phyloP scores from a whole-genome alignment of 2,113 vertebrate species.

The Oncorhynchus tshawytscha region DNA sequence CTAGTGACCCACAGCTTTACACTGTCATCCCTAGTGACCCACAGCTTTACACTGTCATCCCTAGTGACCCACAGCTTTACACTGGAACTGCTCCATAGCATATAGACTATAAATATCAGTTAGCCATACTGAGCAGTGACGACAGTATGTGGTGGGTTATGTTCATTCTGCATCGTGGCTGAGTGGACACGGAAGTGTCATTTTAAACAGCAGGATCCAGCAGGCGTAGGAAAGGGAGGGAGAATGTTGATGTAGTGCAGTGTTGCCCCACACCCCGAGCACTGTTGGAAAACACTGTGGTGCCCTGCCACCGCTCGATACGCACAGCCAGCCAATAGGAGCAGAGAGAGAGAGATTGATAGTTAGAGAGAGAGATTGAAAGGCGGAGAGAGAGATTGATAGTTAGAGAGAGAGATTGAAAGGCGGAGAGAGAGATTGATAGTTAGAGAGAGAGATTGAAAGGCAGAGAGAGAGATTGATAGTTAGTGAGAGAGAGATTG shows the following conservation, averaged over 20 bases:
- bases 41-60: no score
- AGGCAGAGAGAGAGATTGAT: no score
- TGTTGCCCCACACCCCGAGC: slow-evolving; percentile 70
- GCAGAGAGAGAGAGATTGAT: slow-evolving; percentile 16
- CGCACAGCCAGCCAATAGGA: slow-evolving; percentile 49
- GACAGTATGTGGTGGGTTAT: background rate
- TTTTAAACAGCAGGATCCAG: slow-evolving; percentile 47
- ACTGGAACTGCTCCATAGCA: no score
- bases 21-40: no score
- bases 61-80: background rate
- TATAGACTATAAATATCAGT: slow-evolving; percentile 23
- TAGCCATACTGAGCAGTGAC: background rate
- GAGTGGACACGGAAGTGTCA: slow-evolving; percentile 53
- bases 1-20: no score
- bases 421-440: slow-evolving; percentile 25
- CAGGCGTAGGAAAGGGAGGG: slow-evolving; percentile 29
- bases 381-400: no score
- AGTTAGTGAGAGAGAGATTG: no score
- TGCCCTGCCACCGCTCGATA: slow-evolving; percentile 45
- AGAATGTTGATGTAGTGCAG: slow-evolving; percentile 37
- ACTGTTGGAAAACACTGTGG: slow-evolving; percentile 74
- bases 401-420: no score
- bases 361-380: no score
- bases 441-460: no score
- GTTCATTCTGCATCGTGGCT: slow-evolving; percentile 8